phyloP scores from a whole-genome alignment of 1,140 invertebrate species.

The Dinoponera quadriceps region DNA sequence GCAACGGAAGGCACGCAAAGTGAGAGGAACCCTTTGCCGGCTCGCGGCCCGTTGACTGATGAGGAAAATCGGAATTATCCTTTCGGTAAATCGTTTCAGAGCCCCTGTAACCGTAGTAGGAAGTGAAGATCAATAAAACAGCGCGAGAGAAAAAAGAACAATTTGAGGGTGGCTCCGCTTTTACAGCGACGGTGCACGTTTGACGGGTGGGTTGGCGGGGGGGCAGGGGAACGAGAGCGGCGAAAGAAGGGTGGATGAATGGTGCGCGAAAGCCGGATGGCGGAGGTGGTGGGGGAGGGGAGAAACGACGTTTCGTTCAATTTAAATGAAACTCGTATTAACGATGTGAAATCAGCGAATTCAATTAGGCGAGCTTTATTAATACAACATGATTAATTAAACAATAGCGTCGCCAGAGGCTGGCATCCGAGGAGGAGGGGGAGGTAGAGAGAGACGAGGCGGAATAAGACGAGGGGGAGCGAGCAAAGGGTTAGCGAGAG shows the following conservation, averaged over 20 bases:
- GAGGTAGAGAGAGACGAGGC: not conserved
- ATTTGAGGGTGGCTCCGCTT: slow-evolving; percentile 78
- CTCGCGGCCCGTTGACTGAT: slow-evolving; percentile 53
- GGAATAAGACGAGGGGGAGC: slow-evolving; percentile 42
- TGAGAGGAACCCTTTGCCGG: slow-evolving; percentile 38
- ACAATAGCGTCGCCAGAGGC: slow-evolving; percentile 68
- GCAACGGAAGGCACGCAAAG: slow-evolving; percentile 19
- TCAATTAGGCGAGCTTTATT: slow-evolving; percentile 82
- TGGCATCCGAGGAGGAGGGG: not conserved
- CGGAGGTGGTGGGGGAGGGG: slow-evolving; percentile 27
- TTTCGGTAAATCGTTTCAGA: slow-evolving; percentile 79
- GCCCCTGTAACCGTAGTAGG: slow-evolving; percentile 74
- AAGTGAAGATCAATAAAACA: slow-evolving; percentile 84
- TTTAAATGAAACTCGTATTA: slow-evolving; percentile 83
- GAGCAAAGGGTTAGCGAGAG: slow-evolving; percentile 78
- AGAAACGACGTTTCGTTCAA: slow-evolving; percentile 76
- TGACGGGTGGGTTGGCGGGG: not conserved
- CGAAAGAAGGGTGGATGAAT: slow-evolving; percentile 62
- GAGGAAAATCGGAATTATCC: slow-evolving; percentile 79
- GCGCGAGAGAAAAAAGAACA: slow-evolving; percentile 79
- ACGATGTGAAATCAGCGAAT: slow-evolving; percentile 81
- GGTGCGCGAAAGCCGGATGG: slow-evolving; percentile 49
- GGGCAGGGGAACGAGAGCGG: not conserved
- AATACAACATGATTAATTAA: slow-evolving; percentile 85
- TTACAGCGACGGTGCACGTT: slow-evolving; percentile 71